Evolutionary conservation across 2,113 vertebrate species (phyloP).

Genomic region (Podiceps cristatus): DNA sequence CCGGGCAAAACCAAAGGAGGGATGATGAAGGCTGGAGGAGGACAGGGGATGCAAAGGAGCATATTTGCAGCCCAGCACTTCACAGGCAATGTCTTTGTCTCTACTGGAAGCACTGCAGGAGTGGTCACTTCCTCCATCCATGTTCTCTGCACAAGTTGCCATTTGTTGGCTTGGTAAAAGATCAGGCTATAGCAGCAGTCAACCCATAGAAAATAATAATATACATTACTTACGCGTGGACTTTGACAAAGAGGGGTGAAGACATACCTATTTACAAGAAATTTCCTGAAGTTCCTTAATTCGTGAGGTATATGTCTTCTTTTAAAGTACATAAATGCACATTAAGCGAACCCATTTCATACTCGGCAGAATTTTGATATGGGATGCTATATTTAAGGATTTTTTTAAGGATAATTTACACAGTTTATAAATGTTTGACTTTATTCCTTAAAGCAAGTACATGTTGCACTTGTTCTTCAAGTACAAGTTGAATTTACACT

Average conservation of each 20-base stretch:
- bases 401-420: neutral
- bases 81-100: neutral
- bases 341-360: neutral
- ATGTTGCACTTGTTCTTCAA: conserved; percentile 26
- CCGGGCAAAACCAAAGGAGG: neutral
- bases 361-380: neutral
- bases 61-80: neutral
- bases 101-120: neutral
- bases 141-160: neutral
- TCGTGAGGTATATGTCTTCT: neutral
- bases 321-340: neutral
- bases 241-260: neutral
- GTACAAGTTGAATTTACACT: neutral
- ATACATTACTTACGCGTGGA: neutral
- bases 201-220: neutral
- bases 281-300: neutral
- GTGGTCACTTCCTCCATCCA: fast-evolving
- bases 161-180: neutral
- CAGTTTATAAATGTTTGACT: neutral
- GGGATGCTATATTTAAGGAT: neutral
- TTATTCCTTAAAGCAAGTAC: neutral
- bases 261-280: neutral
- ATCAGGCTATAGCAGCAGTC: neutral
- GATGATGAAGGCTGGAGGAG: neutral
- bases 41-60: neutral